These are phyloP conservation scores for Anneissia japonica DNA, from an alignment of 35 echinoderm and acorn worm genomes.

Conservation along the genomic window DNA sequence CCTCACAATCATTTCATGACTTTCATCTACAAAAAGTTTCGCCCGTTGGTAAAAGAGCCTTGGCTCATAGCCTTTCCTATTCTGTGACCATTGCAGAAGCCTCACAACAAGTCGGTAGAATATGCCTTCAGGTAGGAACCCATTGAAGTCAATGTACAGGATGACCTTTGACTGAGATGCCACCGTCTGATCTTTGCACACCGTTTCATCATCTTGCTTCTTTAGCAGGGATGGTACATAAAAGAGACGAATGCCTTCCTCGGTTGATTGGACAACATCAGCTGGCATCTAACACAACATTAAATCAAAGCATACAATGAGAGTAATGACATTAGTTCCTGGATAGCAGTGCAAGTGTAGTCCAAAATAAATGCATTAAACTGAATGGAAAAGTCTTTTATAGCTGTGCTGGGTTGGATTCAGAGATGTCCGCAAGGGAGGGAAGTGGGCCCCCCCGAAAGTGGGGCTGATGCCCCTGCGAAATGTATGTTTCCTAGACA, in stretches of 20 bases:
- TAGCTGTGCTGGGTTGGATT: too few species aligned
- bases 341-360: too few species aligned
- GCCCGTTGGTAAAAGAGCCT: neutral
- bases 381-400: too few species aligned
- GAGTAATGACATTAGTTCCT: too few species aligned
- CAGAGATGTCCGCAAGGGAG: too few species aligned
- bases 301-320: too few species aligned
- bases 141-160: neutral
- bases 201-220: neutral
- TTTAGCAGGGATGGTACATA: neutral
- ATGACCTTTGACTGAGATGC: neutral
- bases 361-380: too few species aligned
- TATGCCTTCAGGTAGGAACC: neutral
- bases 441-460: too few species aligned
- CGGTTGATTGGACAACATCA: too few species aligned
- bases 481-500: too few species aligned
- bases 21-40: neutral
- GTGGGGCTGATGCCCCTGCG: too few species aligned
- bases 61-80: neutral
- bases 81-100: neutral
- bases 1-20: neutral
- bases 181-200: neutral
- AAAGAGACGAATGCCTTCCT: neutral
- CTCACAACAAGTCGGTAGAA: neutral
- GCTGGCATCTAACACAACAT: neutral